Base-by-base conservation (phyloP, 2,113 vertebrate genomes). In the Perognathus longimembris region DNA sequence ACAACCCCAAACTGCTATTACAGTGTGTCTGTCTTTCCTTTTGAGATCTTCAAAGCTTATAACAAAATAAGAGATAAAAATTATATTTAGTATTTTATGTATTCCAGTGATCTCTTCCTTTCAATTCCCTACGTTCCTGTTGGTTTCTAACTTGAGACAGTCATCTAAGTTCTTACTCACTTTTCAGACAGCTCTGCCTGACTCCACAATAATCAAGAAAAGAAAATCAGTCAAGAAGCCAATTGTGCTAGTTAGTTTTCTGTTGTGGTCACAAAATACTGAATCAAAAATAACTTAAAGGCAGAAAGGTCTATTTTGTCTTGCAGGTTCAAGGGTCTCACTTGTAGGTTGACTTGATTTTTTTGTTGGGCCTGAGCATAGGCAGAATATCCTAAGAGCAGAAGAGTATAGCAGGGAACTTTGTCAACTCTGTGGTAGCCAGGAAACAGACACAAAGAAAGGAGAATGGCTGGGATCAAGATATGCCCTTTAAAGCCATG, bases 21-120 rank as follows among this genome's bases (percentile, higher is more conserved):
- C 6, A 34, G 61, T 42, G 3, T 28, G 17, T 45, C 73, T 12
- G 2, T 28, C 86, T 89, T 66, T 61, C 9, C 34, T 63, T 76
- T 36, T 76, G 36, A 73, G 22, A 67, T 0, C 28, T 38, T 82
- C 7, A 73, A 69, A 79, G 26, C 57, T 79, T n/a, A 64, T 64
- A 26, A 64, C 67, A 87, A 85, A 85, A 21, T 67, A 66, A 82
- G 81, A 64, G 7, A 6, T 85, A 45, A n/a, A 82, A 95, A 10
- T 11, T 77, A 8, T 45, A 61, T 85, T 63, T 75, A 85, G 40
- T 6, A 30, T 7, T 88, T 91, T 9, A 30, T 14, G 24, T 38
- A 32, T 77, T 82, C 20, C 30, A n/a, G 38, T 64, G 11, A 54
- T 0, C 3, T 85, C 18, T 71, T 80, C 32, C 11, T 66, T 71